Evolutionary conservation across 2,113 vertebrate genomes (phyloP).

Genomic region (Tragelaphus buxtoni): DNA sequence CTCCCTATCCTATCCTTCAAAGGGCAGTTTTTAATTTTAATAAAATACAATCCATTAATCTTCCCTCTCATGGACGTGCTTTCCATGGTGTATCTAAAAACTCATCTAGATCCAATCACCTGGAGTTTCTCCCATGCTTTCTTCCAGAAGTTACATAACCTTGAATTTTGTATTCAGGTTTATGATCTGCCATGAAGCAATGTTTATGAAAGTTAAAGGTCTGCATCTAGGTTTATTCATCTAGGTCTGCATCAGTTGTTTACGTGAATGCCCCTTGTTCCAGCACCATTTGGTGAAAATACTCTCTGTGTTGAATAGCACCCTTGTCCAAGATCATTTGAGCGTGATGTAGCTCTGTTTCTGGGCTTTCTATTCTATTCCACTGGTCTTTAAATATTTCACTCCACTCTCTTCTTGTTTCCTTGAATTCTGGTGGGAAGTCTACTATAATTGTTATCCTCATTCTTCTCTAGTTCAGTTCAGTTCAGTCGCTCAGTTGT

Average conservation of each 20-base stretch:
- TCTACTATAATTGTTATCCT: background rate
- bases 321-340: background rate
- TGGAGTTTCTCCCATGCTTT: background rate
- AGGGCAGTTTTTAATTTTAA: background rate
- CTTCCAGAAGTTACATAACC: background rate
- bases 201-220: background rate
- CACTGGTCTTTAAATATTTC: background rate
- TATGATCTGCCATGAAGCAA: background rate
- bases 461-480: background rate
- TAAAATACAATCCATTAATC: background rate
- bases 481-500: background rate
- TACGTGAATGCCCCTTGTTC: background rate
- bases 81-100: background rate
- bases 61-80: background rate
- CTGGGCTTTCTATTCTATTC: background rate
- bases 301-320: background rate
- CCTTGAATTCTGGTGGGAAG: background rate
- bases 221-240: background rate
- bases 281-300: background rate
- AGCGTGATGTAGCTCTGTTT: background rate
- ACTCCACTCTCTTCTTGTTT: background rate
- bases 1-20: background rate
- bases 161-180: background rate
- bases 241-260: background rate
- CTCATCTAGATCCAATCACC: background rate